phyloP scores from a whole-genome alignment of 1,140 invertebrate genomes.

The Amphibalanus amphitrite region DNA sequence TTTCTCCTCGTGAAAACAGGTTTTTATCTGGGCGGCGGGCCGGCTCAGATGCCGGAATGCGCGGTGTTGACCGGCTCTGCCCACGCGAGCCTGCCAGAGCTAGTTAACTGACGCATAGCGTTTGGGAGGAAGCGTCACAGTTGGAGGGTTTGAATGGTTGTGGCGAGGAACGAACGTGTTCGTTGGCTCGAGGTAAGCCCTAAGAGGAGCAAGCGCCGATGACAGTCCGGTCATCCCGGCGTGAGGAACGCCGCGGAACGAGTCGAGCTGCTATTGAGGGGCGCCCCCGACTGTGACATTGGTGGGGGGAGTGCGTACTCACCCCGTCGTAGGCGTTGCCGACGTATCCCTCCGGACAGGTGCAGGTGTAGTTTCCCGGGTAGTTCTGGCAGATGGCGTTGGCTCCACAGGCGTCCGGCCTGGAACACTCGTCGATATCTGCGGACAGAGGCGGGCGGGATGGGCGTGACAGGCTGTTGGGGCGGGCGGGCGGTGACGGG shows the following conservation, averaged over 20 bases:
- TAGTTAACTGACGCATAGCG: no score
- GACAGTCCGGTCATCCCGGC: no score
- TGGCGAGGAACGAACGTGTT: no score
- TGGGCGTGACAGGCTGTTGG: background rate
- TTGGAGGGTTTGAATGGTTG: no score
- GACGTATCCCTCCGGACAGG: conserved; percentile 58
- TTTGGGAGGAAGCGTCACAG: no score
- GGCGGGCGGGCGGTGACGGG: background rate
- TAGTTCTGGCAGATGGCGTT: conserved; percentile 66
- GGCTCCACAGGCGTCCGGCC: conserved; percentile 54
- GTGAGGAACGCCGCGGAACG: no score
- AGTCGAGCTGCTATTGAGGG: background rate
- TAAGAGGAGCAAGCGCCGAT: no score
- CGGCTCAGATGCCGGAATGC: background rate
- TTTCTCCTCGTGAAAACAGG: background rate
- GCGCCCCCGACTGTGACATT: background rate
- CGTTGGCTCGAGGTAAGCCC: no score
- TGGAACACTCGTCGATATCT: conserved; percentile 73
- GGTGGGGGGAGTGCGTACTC: conserved; percentile 16
- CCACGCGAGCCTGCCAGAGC: background rate
- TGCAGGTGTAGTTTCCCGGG: conserved; percentile 72
- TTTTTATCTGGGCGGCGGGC: background rate
- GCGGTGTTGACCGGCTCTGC: background rate
- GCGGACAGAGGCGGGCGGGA: conserved; percentile 18
- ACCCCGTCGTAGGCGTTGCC: conserved; percentile 65